Evolutionary conservation across 2,113 vertebrate genomes (phyloP), one percentile per base, ranked within the genome.

Genomic region (Heterocephalus glaber): DNA sequence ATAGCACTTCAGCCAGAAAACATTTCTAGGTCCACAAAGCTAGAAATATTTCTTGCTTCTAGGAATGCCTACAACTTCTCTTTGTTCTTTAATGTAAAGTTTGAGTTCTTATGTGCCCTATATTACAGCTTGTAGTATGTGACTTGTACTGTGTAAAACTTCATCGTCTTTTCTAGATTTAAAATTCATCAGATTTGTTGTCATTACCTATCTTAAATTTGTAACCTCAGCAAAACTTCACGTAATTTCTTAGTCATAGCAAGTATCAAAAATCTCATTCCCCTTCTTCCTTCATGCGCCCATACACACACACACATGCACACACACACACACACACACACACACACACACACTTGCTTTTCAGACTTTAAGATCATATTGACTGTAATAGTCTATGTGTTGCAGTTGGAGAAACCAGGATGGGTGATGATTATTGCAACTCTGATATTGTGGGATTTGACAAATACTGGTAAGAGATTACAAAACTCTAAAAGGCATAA

Each of bases 401-500:
- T 38, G 3, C 7, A 82, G 63, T 56, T 76, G 1, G 2, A 33
- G 60, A 94, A 86, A 61, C 6, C 20, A 28, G 38, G 20, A 33
- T n/a, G 0, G 26, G 54, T 76, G 30, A 80, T 56, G 13, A 17
- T 28, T 85, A 52, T 58, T 66, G 54, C 2, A 83, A 30, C n/a
- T 76, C 65, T 61, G 16, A 28, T 70, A 8, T 44, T 80, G 70
- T 70, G 66, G 33, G 10, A 56, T 86, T 90, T 90, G 56, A 58
- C 47, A 84, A 95, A 83, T 89, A 54, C n/a, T 95, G 92, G 22
- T 3, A 54, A 79, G 63, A n/a, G 80, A 86, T 77, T 52, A 70
- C 44, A 94, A 44, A 92, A 89, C 66, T 95, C 84, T 96, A 80
- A 96, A 95, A 94, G 63, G 4, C 3, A 0, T 66, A 92, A 85